Percentiles rank a stretch among this genome's conserved stretches.
These are phyloP conservation scores for Tachycineta bicolor DNA, from an alignment of 2,113 vertebrate genomes.

Conservation along the genomic window DNA sequence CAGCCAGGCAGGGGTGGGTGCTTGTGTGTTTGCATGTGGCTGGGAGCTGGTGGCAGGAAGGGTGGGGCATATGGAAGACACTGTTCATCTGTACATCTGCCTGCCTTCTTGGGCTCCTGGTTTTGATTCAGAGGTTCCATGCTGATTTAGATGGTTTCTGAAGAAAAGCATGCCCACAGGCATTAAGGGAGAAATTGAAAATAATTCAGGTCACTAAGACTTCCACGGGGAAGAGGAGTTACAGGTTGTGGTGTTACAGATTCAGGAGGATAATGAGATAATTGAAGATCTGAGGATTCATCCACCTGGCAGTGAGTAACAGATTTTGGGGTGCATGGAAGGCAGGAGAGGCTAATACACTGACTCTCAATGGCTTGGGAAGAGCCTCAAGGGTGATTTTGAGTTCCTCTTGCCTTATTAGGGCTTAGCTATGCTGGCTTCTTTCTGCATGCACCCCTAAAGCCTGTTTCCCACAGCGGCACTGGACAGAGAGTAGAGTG, in stretches of 20 bases:
- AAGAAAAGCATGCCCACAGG: too few relatives aligned
- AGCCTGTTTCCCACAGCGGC: not conserved
- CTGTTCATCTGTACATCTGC: too few relatives aligned
- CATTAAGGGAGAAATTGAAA: too few relatives aligned
- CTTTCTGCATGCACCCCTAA: not conserved
- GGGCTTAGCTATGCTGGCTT: not conserved
- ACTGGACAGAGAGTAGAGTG: not conserved
- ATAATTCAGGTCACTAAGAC: conserved; percentile 2
- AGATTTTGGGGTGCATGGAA: not conserved
- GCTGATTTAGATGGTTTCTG: too few relatives aligned
- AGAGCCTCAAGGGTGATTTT: not conserved
- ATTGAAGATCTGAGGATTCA: not conserved
- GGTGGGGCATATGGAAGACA: too few relatives aligned
- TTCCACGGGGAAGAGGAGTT: not conserved
- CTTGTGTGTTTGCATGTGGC: too few relatives aligned
- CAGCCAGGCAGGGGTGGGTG: too few relatives aligned
- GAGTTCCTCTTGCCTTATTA: not conserved
- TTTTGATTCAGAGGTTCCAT: too few relatives aligned
- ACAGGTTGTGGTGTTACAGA: not conserved
- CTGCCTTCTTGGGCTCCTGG: too few relatives aligned
- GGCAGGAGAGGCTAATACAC: not conserved
- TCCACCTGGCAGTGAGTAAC: not conserved
- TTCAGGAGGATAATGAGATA: not conserved
- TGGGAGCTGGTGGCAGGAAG: too few relatives aligned
- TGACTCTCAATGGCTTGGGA: not conserved